Evolutionary conservation across 2,113 vertebrate genomes (phyloP), one percentile per base, ranked within the genome.

Genomic region (Scomber japonicus): DNA sequence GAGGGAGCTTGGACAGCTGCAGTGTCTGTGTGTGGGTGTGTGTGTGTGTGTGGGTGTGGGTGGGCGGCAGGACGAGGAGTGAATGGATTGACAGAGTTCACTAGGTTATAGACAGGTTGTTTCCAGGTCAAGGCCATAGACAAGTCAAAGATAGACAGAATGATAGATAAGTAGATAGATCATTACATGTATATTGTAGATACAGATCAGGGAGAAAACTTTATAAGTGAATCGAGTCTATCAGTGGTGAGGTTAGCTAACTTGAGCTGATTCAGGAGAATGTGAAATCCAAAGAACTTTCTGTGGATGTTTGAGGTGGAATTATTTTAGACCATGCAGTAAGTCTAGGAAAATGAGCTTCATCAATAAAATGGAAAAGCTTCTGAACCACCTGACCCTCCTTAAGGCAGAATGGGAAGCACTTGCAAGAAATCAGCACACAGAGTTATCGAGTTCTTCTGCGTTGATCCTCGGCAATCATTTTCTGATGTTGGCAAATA

Each of bases 1-100:
- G 74, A 69, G 81, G 84, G 77, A 83, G 73, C 60, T 7, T 45
- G 83, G 89, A 93, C 94, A 94, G 93, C 93, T 94, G 93, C 83
- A 83, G 51, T 51, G 92, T 90, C 88, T 90, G 75, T 62, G 81
- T 66, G 45, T 72, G n/a, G 21, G 63, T 76, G 75, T 49, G 62
- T n/a, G 50, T 3, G 21, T 90, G 75, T 62, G 81, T 66, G 45
- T 72, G 14, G 7, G 53, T 30, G 70, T 54, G 30, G 50, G 17
- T 27, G 14, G 51, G 16, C 7, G 27, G 30, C 55, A 27, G 73
- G 17, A 67, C 30, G 49, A 45, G 62, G 54, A 48, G 30, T 60
- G 61, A 70, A 30, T 50, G 50, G 74, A 83, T 11, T 57, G 71
- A 59, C 10, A 11, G 54, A 77, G 80, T 81, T 83, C 56, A 83